Evolutionary conservation across 35 echinoderm and acorn worm genomes (phyloP).

Genomic region (Holothuria glaberrima): DNA sequence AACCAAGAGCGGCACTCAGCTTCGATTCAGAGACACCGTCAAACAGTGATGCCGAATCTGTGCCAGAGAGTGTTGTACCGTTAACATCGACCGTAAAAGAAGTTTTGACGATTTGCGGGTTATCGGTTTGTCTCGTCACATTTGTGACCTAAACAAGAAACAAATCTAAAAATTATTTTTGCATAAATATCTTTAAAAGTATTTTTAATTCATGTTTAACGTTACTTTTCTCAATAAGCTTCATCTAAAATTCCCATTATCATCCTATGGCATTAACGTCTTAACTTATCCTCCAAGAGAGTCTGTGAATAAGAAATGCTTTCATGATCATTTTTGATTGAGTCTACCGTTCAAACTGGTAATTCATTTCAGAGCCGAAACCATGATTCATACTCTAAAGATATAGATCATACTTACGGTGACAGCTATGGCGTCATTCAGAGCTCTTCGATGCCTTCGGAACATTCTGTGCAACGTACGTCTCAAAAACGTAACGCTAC

Average conservation of each 20-base stretch:
- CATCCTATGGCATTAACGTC: too few relatives aligned
- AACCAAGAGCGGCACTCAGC: conserved; percentile 12
- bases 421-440: neutral
- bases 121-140: neutral
- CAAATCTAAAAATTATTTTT: neutral
- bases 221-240: too few relatives aligned
- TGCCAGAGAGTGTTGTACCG: neutral
- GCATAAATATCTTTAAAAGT: too few relatives aligned
- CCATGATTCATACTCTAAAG: neutral
- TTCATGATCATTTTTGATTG: too few relatives aligned
- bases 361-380: neutral
- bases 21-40: neutral
- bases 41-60: neutral
- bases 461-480: neutral
- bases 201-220: too few relatives aligned
- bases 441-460: neutral
- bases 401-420: neutral
- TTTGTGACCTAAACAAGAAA: neutral
- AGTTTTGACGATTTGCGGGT: neutral
- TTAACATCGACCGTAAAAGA: conserved; percentile 19
- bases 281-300: neutral
- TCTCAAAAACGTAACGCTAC: neutral
- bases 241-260: too few relatives aligned
- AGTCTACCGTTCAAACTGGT: neutral
- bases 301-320: neutral